Base-by-base conservation (phyloP, 2,888 invertebrate species). In the Hylaea fasciaria region DNA sequence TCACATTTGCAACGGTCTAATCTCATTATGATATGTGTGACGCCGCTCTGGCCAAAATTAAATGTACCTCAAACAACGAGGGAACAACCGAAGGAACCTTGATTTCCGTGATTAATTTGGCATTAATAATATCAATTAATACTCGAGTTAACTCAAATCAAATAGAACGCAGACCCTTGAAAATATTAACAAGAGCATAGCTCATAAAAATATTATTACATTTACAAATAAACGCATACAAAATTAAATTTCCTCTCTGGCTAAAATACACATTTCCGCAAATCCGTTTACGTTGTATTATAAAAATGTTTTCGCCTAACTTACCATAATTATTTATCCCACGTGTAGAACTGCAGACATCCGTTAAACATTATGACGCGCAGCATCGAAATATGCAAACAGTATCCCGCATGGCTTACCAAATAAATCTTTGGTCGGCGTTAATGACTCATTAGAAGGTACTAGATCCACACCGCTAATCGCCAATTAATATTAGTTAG, bases 401-500 rank as follows among this genome's bases (percentile, higher is more conserved):
- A 62, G 58, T 49, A 64, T 65, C 47, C 48, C 10, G 9, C 7
- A 43, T 66, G 54, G 43, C 43, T 62, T 40, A 66, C 64, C 55
- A 60, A 65, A 77, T 79, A 73, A 77, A 77, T 79, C 74, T 73
- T 68, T 46, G 45, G 49, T 39, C 53, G 55, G 66, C 60, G 47
- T 73, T 76, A 81, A 80, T 79, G 76, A 77, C 68, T 77, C 73
- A 78, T 77, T 77, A 37, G 2, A n/a, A 74, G 67, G 75, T 72
- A 77, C 76, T 50, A 5, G 40, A 49, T 49, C 53, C 56, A 57
- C 37, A 59, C 60, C 55, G 50, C 64, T 78, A 78, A 81, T 79
- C 74, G 69, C 66, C 77, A 74, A 83, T 84, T 82, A 86, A 83
- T 82, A 78, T 82, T 82, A 76, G 80, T 83, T 81, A 85, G 78